phyloP scores from a whole-genome alignment of 2,888 invertebrate species.

The Epistrophe eligans region DNA sequence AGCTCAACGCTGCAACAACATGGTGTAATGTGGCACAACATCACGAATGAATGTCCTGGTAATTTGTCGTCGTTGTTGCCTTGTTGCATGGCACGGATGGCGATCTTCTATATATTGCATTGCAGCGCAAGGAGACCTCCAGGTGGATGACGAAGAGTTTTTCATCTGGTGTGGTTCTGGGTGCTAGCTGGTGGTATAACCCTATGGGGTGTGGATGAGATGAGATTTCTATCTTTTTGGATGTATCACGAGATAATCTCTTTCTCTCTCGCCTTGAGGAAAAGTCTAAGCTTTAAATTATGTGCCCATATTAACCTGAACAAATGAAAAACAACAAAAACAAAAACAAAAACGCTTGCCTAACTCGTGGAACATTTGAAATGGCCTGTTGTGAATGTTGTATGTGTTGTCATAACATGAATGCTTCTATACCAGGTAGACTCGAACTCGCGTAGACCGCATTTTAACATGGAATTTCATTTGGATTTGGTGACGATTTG shows the following conservation, averaged over 20 bases:
- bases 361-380: slow-evolving; percentile 56
- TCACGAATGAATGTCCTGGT: slow-evolving; percentile 71
- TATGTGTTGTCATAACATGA: slow-evolving; percentile 55
- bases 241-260: slow-evolving; percentile 67
- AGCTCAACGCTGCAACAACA: slow-evolving; percentile 49
- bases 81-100: slow-evolving; percentile 29
- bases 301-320: slow-evolving; percentile 2
- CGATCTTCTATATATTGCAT: slow-evolving; percentile 29
- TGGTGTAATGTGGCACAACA: slow-evolving; percentile 73
- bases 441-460: slow-evolving; percentile 2
- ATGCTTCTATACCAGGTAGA: slow-evolving; percentile 50
- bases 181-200: slow-evolving; percentile 15
- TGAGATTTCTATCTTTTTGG: slow-evolving; percentile 67
- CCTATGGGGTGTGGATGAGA: slow-evolving; percentile 64
- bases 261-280: slow-evolving; percentile 25
- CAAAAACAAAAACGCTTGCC: slow-evolving; percentile 50
- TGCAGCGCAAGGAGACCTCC: slow-evolving; percentile 45
- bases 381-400: slow-evolving; percentile 56
- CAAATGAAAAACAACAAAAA: neutral
- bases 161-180: slow-evolving; percentile 43
- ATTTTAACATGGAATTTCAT: slow-evolving; percentile 38
- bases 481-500: slow-evolving; percentile 67
- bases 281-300: slow-evolving; percentile 32
- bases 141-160: slow-evolving; percentile 58
- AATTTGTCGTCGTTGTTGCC: slow-evolving; percentile 61